Evolutionary conservation across 2,113 vertebrate genomes (phyloP), one percentile per base, ranked within the genome.

Genomic region (Puntigrus tetrazona): DNA sequence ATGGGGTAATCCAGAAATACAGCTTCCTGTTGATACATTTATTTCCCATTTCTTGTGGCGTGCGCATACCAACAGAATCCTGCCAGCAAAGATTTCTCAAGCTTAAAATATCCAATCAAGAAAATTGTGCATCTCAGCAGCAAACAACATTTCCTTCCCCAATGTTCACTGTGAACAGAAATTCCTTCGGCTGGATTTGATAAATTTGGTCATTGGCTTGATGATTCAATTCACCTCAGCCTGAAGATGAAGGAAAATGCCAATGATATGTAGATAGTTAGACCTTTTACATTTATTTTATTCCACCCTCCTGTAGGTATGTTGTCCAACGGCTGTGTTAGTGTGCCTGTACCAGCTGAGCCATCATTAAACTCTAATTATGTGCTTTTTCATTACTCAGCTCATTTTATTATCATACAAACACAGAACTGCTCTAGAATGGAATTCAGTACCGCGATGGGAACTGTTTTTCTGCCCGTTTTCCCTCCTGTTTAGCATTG

Each of bases 191-290:
- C 78, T 22, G 75, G 72, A 65, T 18, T 52, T 84, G 88, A 92
- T 90, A 85, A 87, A 91, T 90, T 86, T 87, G 88, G 73, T 86
- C 87, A 80, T 50, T 57, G 78, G 59, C 76, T 13, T 34, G 82
- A 84, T 76, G 81, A 74, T 83, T 78, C 77, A 81, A 87, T 88
- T 79, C 88, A 88, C 80, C 65, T 84, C 61, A 74, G 65, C 50
- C 72, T 90, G 90, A 93, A 91, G 92, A 91, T 82, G 83, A 90
- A 86, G 85, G 78, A 14, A 45, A 81, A 61, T 14, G 20, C 36
- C 55, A 61, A 9, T 38, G 55, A 18, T 43, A 55, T 27, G 65
- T 80, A 38, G 67, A 80, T 47, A 1, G 1, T 25, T 29, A 13
- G n/a, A 27, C 36, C 9, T 55, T 27, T 14, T 18, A 31, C 78